Base-by-base conservation (phyloP, 2,888 invertebrate genomes). In the Brachyopa scutellaris region DNA sequence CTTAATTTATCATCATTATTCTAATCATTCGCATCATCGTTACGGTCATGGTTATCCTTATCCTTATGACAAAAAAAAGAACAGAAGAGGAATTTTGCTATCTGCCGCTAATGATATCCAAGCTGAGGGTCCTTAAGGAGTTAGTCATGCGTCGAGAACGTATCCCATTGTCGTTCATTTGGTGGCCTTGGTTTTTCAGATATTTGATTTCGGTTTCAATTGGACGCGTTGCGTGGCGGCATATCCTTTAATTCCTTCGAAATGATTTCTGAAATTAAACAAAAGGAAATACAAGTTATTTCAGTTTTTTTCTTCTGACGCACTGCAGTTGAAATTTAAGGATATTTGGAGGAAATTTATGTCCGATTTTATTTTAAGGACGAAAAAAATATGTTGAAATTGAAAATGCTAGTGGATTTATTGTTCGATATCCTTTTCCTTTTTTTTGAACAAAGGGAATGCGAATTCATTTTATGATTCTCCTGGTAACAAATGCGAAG, bases 1-100 rank as follows among this genome's bases (percentile, higher is more conserved):
- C 59, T 67, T 79, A 79, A 79, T 73, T 79, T 53, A 47, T 74
- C 73, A 79, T 67, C 57, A 66, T 73, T 73, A 79, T 74, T 74
- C 79, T 40, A 61, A 73, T 67, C 79, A 42, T 61, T 45, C 53
- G 66, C 29, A 53, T 73, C 31, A 55, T 61, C 49, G n/a, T 29
- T 9, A 29, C 42, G 33, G 2, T 51, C 49, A 21, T 23, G 38
- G 53, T 42, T 42, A 45, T 57, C 74, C 57, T 51, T 40, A 40
- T 29, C n/a, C 47, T 49, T 26, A 38, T n/a, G 42, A 40, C 23
- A 33, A 33, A 45, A 26, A 26, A 26, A 26, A 26, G 6, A 26
- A 26, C 6, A 61, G 26, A 29, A 42, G 66, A 47, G 49, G 61
- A 66, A 82, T 5, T 26, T 82, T 72, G 82, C 70, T 82, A 82